Conservation (phyloP, 2,797 vertebrate species). For the Propithecus deckenii region DNA sequence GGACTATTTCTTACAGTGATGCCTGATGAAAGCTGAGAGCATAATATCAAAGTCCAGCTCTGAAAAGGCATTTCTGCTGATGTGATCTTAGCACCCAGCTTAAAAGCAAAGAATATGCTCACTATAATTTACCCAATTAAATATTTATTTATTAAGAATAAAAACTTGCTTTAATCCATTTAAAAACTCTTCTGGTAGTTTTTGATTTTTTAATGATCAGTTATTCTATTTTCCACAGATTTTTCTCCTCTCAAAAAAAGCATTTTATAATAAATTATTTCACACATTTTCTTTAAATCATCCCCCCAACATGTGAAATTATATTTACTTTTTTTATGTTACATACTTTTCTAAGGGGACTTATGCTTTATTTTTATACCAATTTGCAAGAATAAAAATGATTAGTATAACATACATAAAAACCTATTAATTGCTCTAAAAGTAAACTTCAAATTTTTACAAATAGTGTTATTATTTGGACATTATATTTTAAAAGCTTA, state of each 20-base stretch:
- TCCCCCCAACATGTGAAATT: neutral
- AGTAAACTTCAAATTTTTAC: neutral
- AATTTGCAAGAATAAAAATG: neutral
- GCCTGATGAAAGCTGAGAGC: neutral
- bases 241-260: neutral
- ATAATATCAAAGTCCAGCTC: neutral
- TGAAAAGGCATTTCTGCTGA: neutral
- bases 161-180: neutral
- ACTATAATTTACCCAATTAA: neutral
- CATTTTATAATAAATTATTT: neutral
- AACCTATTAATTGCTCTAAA: neutral
- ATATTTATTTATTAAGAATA: neutral
- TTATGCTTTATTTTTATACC: neutral
- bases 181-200: neutral
- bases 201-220: neutral
- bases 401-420: neutral
- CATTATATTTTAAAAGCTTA: neutral
- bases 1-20: neutral
- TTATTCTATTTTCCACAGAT: neutral
- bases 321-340: neutral
- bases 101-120: neutral
- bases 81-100: neutral
- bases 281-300: neutral
- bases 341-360: neutral
- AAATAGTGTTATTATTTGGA: neutral